Base-by-base conservation (phyloP, 1,140 invertebrate genomes). In the Drosophila sucinea region DNA sequence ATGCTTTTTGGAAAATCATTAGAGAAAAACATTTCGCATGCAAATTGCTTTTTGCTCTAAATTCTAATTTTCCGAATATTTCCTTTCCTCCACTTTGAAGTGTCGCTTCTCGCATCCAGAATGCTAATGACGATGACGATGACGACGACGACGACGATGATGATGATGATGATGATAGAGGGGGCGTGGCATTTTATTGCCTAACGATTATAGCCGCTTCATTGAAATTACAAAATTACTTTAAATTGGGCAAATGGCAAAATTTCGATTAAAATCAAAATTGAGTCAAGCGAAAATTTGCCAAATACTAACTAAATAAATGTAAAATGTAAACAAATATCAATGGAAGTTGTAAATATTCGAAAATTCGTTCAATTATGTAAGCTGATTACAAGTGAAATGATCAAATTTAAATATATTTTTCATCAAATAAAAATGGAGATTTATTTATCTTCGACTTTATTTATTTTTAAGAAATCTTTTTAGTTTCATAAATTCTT, bases 1-100 rank as follows among this genome's bases (percentile, higher is more conserved):
- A 65, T 73, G 70, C 61, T 51, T 51, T 65, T 54, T 62, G 65
- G 73, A 75, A 76, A 79, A 76, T 79, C 76, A 79, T 75, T 78
- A 78, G 73, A 47, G 23, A 51, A 71, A 76, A 44, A 27, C 76
- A 76, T 73, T 79, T 72, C 72, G 73, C 67, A 79, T 79, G 76
- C 76, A 79, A 79, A 79, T 79, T 79, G 67, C 64, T 71, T 79
- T 67, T 67, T 66, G 76, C 72, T 40, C 71, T 64, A 76, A 79
- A 76, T 76, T 58, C 73, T 75, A 68, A 79, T 76, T 71, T 67
- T 75, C 72, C 25, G 35, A 58, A 58, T 58, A 58, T 58, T 58
- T 58, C 56, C 56, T 58, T 58, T 58, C 35, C 56, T 35, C 23
- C 56, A 63, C 72, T 78, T 77, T 77, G 74, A 77, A 73, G 65